Evolutionary conservation across 1,140 invertebrate genomes (phyloP).

Genomic region (Bombus huntii): DNA sequence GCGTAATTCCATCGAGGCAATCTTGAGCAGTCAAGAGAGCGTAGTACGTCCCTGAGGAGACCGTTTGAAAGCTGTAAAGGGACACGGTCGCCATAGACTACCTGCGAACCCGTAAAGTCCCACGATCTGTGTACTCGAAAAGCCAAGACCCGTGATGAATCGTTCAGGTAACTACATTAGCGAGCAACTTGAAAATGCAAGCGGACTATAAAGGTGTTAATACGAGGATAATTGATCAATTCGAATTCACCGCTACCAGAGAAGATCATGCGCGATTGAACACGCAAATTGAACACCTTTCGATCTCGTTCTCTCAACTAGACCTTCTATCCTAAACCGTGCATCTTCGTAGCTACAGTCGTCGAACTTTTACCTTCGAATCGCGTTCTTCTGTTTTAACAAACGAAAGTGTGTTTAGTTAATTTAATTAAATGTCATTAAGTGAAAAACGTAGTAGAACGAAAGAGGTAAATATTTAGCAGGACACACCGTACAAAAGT

Average conservation of each 20-base stretch:
- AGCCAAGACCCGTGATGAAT: constrained; percentile 72
- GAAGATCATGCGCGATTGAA: constrained; percentile 18
- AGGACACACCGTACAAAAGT: too few relatives aligned
- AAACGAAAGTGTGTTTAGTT: too few relatives aligned
- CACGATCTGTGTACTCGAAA: constrained; percentile 69
- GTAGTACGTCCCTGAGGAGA: constrained; percentile 60
- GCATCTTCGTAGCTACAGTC: too few relatives aligned
- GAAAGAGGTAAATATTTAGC: too few relatives aligned
- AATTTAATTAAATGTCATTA: too few relatives aligned
- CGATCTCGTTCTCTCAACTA: neutral
- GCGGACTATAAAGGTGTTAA: constrained; percentile 68
- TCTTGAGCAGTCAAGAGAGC: constrained; percentile 79
- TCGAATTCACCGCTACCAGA: constrained; percentile 8
- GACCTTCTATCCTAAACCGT: neutral
- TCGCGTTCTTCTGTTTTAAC: too few relatives aligned
- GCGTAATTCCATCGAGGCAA: constrained; percentile 74
- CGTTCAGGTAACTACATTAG: constrained; percentile 34
- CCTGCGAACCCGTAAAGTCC: constrained; percentile 62
- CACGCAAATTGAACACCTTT: constrained; percentile 29
- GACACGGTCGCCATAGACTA: constrained; percentile 29
- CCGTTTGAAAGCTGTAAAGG: constrained; percentile 16
- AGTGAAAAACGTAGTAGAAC: rapidly evolving
- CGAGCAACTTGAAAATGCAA: constrained; percentile 5
- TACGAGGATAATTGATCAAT: constrained; percentile 66
- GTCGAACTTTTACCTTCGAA: too few relatives aligned